These are phyloP conservation scores for Mya arenaria DNA, from an alignment of 1,140 invertebrate species.

Conservation along the genomic window DNA sequence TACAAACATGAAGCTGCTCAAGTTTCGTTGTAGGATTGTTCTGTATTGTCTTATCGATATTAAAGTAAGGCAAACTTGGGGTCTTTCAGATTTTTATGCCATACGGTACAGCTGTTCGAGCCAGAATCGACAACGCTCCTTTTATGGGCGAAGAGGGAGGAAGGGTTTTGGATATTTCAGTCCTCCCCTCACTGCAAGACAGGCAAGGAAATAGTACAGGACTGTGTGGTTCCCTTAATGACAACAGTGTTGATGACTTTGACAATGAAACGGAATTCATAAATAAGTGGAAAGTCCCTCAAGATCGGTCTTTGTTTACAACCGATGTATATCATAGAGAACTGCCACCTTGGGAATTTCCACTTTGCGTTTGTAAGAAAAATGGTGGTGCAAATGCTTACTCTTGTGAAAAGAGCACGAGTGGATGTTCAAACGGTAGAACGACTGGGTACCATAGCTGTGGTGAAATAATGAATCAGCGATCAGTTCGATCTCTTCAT, in stretches of 20 bases:
- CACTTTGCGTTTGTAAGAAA: not conserved
- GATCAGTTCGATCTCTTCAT: not conserved
- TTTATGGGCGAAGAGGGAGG: conserved; percentile 24
- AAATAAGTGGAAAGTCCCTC: conserved; percentile 8
- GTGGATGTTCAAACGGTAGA: not conserved
- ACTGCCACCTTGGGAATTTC: conserved; percentile 16
- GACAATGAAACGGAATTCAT: not conserved
- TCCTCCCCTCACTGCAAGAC: conserved; percentile 27
- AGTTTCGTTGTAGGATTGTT: too few species aligned
- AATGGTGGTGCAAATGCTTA: not conserved
- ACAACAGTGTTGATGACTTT: conserved; percentile 18
- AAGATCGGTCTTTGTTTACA: not conserved
- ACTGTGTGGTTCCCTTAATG: conserved; percentile 35
- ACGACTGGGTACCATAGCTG: not conserved
- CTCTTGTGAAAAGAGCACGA: not conserved
- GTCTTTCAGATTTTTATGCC: conserved; percentile 38
- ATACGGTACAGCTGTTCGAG: conserved; percentile 23
- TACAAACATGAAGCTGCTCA: too few species aligned
- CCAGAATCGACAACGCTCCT: conserved; percentile 28
- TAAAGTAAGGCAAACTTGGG: too few species aligned
- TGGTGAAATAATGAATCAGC: not conserved
- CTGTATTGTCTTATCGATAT: too few species aligned
- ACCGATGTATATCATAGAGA: not conserved
- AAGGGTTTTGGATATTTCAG: conserved; percentile 23
- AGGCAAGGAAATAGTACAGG: conserved; percentile 17